Base-by-base conservation (phyloP, 2,113 vertebrate genomes). In the Actenoides lindsayi region DNA sequence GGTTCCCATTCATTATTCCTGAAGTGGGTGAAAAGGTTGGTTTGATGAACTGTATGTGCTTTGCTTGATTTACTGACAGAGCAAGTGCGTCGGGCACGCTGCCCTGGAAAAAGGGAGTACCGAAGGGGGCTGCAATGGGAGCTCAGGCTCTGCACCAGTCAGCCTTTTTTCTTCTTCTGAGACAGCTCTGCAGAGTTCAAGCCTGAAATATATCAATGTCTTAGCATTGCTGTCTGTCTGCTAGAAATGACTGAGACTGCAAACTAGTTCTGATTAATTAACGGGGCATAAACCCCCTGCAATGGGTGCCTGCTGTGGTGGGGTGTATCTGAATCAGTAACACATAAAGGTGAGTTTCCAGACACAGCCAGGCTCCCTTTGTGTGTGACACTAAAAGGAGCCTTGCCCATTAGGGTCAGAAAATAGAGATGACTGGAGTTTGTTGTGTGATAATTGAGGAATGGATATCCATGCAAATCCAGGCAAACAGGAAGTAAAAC, bases 111-210 rank as follows among this genome's bases (percentile, higher is more conserved):
- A n/a, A 70, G 41, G 56, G 50, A 92, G 80, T 82, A 71, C 73
- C 56, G 62, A 33, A 0, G 1, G n/a, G 65, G 56, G 17, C 88
- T 89, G 76, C 0, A 0, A 50, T 53, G 65, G 79, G 30, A 83
- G 69, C 69, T 16, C 0, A 0, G 64, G 46, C 62, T 63, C 56
- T 31, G 78, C 0, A 5, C 77, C 87, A 75, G 35, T n/a, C 78
- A 17, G 33, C 10, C 9, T 37, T 37, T 64, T 42, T 37, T 30
- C 57, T 75, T 14, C 16, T 53, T 27, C 60, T 57, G 42, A 89
- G 69, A n/a, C 44, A 65, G 70, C 70, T 56, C 88, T 68, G 75
- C 71, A 44, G 67, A 62, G n/a, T 13, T 64, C 2, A 1, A 69
- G 33, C 23, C 77, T 94, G 82, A 95, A 89, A 84, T 13, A 7